Evolutionary conservation across 2,797 vertebrate genomes (phyloP).

Genomic region (Salmo trutta): DNA sequence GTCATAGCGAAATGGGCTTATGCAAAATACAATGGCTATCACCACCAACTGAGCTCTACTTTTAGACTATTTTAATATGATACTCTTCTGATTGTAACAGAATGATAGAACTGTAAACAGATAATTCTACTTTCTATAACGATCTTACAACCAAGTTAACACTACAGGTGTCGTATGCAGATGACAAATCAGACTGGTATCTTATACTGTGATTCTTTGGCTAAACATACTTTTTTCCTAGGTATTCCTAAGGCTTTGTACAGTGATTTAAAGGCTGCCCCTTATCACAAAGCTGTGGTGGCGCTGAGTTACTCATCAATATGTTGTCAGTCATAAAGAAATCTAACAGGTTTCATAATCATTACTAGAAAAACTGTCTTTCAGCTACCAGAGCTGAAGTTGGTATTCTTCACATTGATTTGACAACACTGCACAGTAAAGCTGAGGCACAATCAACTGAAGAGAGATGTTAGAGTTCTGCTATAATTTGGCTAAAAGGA

Average conservation of each 20-base stretch:
- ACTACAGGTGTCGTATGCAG: neutral
- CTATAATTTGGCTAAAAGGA: neutral
- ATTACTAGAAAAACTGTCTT: neutral
- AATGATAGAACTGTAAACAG: neutral
- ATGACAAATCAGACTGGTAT: neutral
- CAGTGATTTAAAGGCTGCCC: too few relatives aligned
- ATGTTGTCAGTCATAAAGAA: neutral
- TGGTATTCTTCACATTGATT: slow-evolving; percentile 1
- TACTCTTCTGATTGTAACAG: neutral
- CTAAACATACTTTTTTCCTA: neutral
- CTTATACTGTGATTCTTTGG: slow-evolving; percentile 12
- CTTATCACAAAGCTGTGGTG: too few relatives aligned
- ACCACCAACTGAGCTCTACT: neutral
- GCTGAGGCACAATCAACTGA: too few relatives aligned
- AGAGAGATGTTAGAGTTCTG: neutral
- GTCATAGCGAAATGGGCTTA: neutral
- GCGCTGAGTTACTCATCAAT: too few relatives aligned
- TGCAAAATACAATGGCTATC: too few relatives aligned
- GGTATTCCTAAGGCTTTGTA: too few relatives aligned
- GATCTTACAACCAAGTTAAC: neutral
- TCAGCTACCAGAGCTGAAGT: slow-evolving; percentile 12
- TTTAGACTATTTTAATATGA: neutral
- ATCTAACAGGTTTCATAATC: neutral
- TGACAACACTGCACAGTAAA: neutral
- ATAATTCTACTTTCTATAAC: neutral